phyloP scores from a whole-genome alignment of 2,113 vertebrate genomes.

The Neogale vison region DNA sequence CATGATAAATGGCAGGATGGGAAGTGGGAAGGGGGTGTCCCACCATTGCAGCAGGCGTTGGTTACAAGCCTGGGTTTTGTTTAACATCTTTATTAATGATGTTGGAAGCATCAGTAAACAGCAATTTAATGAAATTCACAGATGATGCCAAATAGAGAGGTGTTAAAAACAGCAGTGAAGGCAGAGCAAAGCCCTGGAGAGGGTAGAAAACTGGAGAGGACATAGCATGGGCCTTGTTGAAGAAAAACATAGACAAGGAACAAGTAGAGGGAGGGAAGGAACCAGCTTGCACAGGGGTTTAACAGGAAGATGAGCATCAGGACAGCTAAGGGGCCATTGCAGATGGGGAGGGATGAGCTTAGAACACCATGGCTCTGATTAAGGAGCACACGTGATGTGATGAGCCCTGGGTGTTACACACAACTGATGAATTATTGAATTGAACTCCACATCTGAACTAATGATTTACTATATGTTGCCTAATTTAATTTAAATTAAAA shows the following conservation, averaged over 20 bases:
- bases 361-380: background rate
- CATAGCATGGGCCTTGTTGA: background rate
- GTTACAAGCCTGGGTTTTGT: background rate
- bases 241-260: background rate
- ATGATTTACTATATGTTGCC: background rate
- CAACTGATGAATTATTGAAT: background rate
- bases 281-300: rapidly evolving
- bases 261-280: background rate
- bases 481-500: background rate
- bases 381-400: background rate
- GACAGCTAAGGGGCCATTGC: no score
- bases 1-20: background rate
- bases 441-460: background rate
- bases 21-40: background rate
- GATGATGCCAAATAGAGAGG: background rate
- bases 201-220: conserved; percentile 1
- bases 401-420: background rate
- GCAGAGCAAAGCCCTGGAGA: background rate
- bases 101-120: conserved; percentile 5
- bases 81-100: conserved; percentile 40
- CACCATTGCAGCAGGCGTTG: background rate
- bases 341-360: background rate
- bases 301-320: background rate
- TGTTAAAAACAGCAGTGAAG: background rate
- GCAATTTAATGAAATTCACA: conserved; percentile 27